phyloP scores from a whole-genome alignment of 2,113 vertebrate genomes.

The Morone saxatilis region DNA sequence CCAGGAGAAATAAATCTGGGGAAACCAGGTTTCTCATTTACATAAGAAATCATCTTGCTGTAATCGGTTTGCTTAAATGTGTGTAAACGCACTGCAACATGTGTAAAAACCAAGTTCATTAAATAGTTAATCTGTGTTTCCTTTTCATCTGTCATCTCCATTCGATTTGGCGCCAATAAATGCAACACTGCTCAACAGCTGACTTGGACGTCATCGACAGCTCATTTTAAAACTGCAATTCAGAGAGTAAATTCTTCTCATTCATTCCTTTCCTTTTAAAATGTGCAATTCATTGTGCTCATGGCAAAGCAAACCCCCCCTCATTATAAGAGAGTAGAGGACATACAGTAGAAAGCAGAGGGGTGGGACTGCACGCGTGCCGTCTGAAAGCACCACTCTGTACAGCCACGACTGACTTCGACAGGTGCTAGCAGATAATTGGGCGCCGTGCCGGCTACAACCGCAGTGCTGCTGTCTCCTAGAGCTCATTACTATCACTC shows the following conservation, averaged over 20 bases:
- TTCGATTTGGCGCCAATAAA: not conserved
- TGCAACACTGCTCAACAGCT: not conserved
- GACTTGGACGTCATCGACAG: not conserved
- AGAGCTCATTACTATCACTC: slow-evolving; percentile 82
- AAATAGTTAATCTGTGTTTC: not conserved
- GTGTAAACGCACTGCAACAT: not conserved
- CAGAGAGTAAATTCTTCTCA: not conserved
- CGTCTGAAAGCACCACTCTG: slow-evolving; percentile 53
- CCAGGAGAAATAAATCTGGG: too few species aligned
- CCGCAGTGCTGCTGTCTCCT: slow-evolving; percentile 68
- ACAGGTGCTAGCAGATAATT: slow-evolving; percentile 82
- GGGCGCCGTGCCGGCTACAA: slow-evolving; percentile 71
- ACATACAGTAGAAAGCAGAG: slow-evolving; percentile 32
- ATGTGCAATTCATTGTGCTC: slow-evolving; percentile 5
- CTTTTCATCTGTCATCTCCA: not conserved
- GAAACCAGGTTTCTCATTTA: not conserved
- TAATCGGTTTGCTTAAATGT: not conserved
- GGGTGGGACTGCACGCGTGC: slow-evolving; percentile 40
- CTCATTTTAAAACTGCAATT: slow-evolving; percentile 1
- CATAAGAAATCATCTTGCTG: not conserved
- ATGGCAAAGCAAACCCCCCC: not conserved
- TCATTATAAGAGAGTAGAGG: slow-evolving; percentile 57
- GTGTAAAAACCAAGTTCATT: not conserved
- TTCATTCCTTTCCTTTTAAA: slow-evolving; percentile 2
- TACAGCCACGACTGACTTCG: slow-evolving; percentile 61